These are phyloP conservation scores for Coelinius sp. DNA, from an alignment of 2,888 invertebrate species.

Conservation along the genomic window DNA sequence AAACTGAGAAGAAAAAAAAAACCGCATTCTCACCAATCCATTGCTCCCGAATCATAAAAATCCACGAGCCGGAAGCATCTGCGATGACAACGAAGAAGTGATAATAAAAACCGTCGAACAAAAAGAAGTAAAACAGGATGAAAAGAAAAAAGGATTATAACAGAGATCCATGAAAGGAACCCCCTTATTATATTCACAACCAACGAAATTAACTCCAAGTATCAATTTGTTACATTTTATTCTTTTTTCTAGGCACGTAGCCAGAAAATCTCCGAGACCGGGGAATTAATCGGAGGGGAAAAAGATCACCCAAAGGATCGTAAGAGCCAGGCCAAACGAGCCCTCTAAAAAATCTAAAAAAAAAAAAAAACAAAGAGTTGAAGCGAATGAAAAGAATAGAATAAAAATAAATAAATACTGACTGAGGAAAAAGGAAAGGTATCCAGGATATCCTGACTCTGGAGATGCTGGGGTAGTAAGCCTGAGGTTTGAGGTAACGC, in stretches of 20 bases:
- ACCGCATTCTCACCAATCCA: conserved; percentile 23
- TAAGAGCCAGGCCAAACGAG: background rate
- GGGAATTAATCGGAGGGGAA: conserved; percentile 36
- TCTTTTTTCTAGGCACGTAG: conserved; percentile 10
- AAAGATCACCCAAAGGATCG: conserved; percentile 24
- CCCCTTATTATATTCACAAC: conserved; percentile 21
- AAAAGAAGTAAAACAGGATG: background rate
- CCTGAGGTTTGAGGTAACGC: conserved; percentile 7
- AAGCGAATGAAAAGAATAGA: background rate
- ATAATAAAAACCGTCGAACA: background rate
- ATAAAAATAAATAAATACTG: conserved; percentile 7
- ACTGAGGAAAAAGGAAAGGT: background rate
- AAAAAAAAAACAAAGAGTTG: background rate
- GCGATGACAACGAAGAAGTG: conserved; percentile 13
- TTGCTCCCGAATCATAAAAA: conserved; percentile 25
- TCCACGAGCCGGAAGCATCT: conserved; percentile 11
- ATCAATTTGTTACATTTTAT: conserved; percentile 27
- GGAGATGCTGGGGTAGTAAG: conserved; percentile 15
- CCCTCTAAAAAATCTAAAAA: background rate
- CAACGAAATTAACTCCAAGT: conserved; percentile 20
- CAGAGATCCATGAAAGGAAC: background rate
- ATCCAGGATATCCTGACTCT: background rate
- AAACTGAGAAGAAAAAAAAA: background rate
- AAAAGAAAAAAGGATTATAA: background rate
- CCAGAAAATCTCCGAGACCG: conserved; percentile 14